Base-by-base conservation (phyloP, 2,797 vertebrate species). In the Dallia pectoralis region DNA sequence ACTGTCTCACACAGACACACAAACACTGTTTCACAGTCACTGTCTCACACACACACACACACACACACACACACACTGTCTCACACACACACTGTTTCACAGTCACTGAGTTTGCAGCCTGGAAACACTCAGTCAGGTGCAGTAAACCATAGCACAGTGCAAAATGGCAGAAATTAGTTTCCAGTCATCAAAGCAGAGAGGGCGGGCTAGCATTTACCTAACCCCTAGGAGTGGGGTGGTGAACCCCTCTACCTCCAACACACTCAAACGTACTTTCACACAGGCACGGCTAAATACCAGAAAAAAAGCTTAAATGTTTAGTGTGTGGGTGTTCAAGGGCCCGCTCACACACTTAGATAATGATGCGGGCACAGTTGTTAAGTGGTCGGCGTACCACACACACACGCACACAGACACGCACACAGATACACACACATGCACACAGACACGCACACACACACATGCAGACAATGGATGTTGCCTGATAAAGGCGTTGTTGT, bases 71-170 rank as follows among this genome's bases (percentile, higher is more conserved):
- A 69, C 68, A 72, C 40, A 40, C 36, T 22, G 9, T 49, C 33
- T 25, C 22, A 49, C 47, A 40, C 29, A 36, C 32, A 53, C 48
- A 69, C 53, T 22, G 19, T 19, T 33, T 56, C 67, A 33, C 70
- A 69, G 77, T 61, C 66, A 56, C 33, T 75, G 9, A 27, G 19
- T 19, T 62, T 75, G 74, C 77, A 76, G 84, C 77, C 89, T 92
- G 92, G 92, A 93, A 93, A 92, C 78, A 92, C 80, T 84, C 90
- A 77, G 91, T 93, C 91, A 93, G 90, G 90, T 93, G 90, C 88
- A 91, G 87, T 85, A 89, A 91, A 91, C 89, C 85, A 65, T 87
- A 84, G 83, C 77, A 84, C 81, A 76, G 81, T 82, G 86, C 84
- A 85, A 86, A 70, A 87, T 85, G 85, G 87, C 81, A 89, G 82